These are phyloP conservation scores for Lathronympha strigana DNA, from an alignment of 2,888 invertebrate genomes.

Conservation along the genomic window DNA sequence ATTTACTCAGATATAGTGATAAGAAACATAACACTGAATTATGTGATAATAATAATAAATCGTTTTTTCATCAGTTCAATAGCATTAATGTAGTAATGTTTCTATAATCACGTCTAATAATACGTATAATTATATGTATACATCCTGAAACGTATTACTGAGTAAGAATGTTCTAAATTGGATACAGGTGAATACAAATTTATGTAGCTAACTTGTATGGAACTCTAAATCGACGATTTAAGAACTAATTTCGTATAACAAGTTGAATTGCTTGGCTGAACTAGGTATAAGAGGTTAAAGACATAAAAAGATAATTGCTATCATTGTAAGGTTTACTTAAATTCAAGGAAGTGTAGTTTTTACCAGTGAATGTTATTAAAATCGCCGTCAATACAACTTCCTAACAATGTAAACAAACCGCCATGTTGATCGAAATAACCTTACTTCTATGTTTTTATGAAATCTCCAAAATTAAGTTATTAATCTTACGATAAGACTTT, in stretches of 20 bases:
- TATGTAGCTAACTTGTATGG: background rate
- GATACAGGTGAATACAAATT: no score
- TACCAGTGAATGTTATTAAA: background rate
- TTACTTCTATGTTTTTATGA: no score
- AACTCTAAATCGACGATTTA: background rate
- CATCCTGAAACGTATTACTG: no score
- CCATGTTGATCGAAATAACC: no score
- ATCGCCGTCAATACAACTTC: background rate
- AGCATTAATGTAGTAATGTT: background rate
- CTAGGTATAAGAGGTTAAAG: background rate
- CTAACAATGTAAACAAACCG: no score
- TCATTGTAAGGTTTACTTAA: background rate
- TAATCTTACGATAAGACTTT: no score
- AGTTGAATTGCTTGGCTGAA: background rate
- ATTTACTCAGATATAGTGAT: conserved; percentile 35
- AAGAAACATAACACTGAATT: conserved; percentile 35
- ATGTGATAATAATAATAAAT: conserved; percentile 30
- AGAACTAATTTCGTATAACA: background rate
- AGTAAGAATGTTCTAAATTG: no score
- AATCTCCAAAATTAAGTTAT: no score
- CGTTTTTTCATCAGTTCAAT: conserved; percentile 21
- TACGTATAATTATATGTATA: no score
- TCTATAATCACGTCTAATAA: no score
- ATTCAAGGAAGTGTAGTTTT: background rate
- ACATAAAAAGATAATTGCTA: background rate